These are phyloP conservation scores for Graptemys geographica DNA, from an alignment of 2,797 vertebrate genomes.

Conservation along the genomic window DNA sequence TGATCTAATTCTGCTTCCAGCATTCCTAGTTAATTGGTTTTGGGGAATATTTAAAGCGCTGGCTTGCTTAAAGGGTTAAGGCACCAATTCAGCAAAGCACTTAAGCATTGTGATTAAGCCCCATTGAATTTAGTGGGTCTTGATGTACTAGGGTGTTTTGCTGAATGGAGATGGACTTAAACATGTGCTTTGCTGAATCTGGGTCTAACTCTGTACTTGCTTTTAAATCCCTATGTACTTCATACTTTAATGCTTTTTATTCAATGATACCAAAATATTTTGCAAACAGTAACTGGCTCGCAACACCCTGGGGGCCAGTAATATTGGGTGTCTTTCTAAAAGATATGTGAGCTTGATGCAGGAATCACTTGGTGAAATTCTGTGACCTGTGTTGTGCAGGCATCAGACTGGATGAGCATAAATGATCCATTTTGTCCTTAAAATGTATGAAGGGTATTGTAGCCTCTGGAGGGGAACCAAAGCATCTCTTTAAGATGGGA, in stretches of 20 bases:
- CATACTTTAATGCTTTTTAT: neutral
- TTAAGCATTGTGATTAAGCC: neutral
- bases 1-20: neutral
- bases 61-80: accelerated
- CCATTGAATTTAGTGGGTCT: neutral
- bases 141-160: neutral
- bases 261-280: accelerated
- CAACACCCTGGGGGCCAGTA: accelerated
- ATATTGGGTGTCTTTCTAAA: neutral
- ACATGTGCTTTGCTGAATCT: neutral
- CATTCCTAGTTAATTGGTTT: neutral
- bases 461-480: accelerated
- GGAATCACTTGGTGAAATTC: accelerated
- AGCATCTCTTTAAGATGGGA: neutral
- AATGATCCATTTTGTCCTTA: neutral
- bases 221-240: neutral
- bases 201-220: neutral
- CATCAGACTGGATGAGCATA: neutral
- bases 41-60: accelerated
- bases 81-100: neutral
- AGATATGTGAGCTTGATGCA: neutral
- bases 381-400: accelerated
- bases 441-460: accelerated
- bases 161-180: neutral
- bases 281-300: neutral